Evolutionary conservation across 1,140 invertebrate species (phyloP), one percentile per base, ranked within the genome.

Genomic region (Triops longicaudatus): DNA sequence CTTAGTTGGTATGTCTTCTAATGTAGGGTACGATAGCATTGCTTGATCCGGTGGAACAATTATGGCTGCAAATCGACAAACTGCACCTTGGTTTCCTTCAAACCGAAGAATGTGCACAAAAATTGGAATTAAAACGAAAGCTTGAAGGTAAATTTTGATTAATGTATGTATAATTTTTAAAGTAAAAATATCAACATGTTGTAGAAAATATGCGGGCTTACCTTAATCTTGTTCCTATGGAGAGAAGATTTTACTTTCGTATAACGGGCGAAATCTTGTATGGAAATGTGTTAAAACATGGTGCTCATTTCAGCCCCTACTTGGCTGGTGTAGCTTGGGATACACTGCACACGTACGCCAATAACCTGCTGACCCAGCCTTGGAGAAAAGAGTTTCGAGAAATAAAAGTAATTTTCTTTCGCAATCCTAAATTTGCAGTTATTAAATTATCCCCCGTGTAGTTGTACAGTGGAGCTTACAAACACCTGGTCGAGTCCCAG

Each of bases 321-420:
- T 88, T 90, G 79, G 92, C 92, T 17, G 89, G 90, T 6, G 87
- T 89, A 72, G 93, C 93, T 14, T 96, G 93, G 88, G 90, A 91
- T 81, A 89, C 92, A 26, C 86, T 96, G 78, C 92, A 91, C 73
- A 87, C 91, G 41, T 95, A 95, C 83, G 93, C 94, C 5, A 89
- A 89, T 72, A 96, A 95, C 85, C 85, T 96, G 73, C 84, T 95
- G 17, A 88, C 90, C 5, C 93, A 95, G 82, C 93, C 93, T 11
- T 96, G 94, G 94, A 85, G 94, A 80, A 92, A 91, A 84, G 94
- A 96, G 82, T 96, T 92, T 82, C 87, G 88, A 80, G 87, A 88
- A 79, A 88, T 95, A 76, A 90, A 91, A 85, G 93, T 94, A 82
- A 80, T 78, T 80, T 72, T 63, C 27, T 17, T 71, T 73, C 63